Evolutionary conservation across 2,797 vertebrate genomes (phyloP), one percentile per base, ranked within the genome.

Genomic region (Sebastes alutus): DNA sequence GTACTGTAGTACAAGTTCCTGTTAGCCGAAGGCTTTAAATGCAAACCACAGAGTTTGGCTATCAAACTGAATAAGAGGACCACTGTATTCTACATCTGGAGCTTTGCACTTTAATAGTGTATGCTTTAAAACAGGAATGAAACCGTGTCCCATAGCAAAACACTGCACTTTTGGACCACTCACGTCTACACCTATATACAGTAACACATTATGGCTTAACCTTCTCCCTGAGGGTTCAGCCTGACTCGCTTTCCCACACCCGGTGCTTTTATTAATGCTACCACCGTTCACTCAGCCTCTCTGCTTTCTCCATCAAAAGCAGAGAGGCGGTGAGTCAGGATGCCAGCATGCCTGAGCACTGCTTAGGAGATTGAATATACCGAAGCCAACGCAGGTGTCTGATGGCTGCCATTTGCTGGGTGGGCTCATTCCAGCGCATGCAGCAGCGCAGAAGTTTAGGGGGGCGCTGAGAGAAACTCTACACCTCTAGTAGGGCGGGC

Each of bases 371-470:
- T n/a, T 73, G 35, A 72, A 79, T 77, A 79, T 77, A 77, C 72
- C n/a, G 5, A 60, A 69, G 76, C 77, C 82, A 70, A 61, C 18
- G 3, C 67, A 42, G 70, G 92, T 89, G 85, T 93, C 90, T 87
- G 72, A 88, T 93, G 83, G 88, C 91, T 78, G 87, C 75, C 74
- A 87, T 92, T 66, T 92, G 91, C 90, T 90, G 74, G 75, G 79
- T 90, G 82, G 77, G 79, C 86, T 90, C 83, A 90, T 93, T 92
- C 86, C 87, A 77, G 66, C 13, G 1, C 23, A 23, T 23, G 23
- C 80, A 81, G 76, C 60, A 54, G 58, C 2, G 54, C 71, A 72
- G 60, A 75, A 38, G n/a, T 69, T 77, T 62, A 27, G 29, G 72
- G 46, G 58, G 64, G 56, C 46, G 58, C 61, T 27, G 42, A 70